A percentile compares a stretch with the other conserved stretches of the same genome.
phyloP scores from a whole-genome alignment of 2,113 vertebrate species.

The Nycticryphes semicollaris region DNA sequence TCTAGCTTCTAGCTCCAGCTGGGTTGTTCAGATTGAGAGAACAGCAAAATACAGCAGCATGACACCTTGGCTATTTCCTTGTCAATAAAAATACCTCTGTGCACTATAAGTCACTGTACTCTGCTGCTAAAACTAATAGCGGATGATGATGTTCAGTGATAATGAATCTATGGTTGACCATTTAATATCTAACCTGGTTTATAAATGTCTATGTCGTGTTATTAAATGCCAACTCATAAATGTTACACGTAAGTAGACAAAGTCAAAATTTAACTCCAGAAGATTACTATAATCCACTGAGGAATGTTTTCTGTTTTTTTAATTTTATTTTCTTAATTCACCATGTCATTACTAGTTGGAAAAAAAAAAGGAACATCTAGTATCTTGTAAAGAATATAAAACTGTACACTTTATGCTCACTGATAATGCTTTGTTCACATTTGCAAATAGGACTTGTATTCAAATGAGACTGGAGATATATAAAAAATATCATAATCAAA shows the following conservation, averaged over 20 bases:
- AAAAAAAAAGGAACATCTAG: neutral
- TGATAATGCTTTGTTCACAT: neutral
- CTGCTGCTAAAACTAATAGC: neutral
- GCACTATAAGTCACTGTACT: neutral
- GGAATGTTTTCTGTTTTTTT: neutral
- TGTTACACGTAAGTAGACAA: neutral
- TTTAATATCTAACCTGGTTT: neutral
- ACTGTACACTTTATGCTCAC: neutral
- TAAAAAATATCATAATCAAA: neutral
- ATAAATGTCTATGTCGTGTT: neutral
- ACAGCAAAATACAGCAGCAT: neutral
- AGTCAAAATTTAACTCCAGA: neutral
- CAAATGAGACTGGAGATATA: neutral
- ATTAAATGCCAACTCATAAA: neutral
- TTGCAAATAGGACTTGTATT: neutral
- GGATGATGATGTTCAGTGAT: neutral
- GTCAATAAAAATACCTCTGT: neutral
- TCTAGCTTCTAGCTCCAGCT: neutral
- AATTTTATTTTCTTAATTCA: neutral
- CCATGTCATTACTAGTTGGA: neutral
- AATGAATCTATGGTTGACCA: neutral
- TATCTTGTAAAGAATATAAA: neutral
- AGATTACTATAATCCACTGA: neutral
- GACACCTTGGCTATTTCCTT: neutral
- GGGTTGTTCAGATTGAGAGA: neutral